Evolutionary conservation across 2,888 invertebrate genomes (phyloP), one percentile per base, ranked within the genome.

Genomic region (Selenia dentaria): DNA sequence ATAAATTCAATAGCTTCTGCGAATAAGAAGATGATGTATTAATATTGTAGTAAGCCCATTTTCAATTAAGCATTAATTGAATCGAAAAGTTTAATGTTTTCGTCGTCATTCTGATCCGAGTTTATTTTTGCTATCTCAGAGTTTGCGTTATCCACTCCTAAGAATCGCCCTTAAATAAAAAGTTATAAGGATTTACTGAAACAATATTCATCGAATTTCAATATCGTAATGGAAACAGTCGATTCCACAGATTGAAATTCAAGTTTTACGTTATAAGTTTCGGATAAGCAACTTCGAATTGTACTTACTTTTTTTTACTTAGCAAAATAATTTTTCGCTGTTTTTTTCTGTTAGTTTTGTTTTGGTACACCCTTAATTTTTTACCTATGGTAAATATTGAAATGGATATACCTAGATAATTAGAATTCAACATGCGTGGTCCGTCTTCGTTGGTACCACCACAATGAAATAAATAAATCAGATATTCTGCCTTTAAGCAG

Each of bases 211-310:
- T 22, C 16, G 18, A 41, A 28, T 36, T 47, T 34, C 41, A 48
- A 48, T 48, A 48, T 41, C 37, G 1, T 42, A 48, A 48, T 48
- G 41, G 37, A 37, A 24, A 10, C 0, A 37, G 32, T 38, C 41
- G 25, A 40, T 48, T 13, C 10, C 12, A 26, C 18, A 24, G 16
- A 48, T 25, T 34, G 28, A 34, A 41, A 34, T 14, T 11, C 14
- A 36, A 33, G 29, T 37, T 48, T 37, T 37, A 6, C 41, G 36
- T 8, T 32, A 4, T 33, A 11, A 35, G 26, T 40, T 41, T 36
- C 31, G 22, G 11, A 40, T 32, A 10, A 16, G 27, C 14, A 22
- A 25, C 14, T 44, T 38, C 14, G n/a, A 16, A 28, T 25, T 25
- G 22, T 6, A 8, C 22, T 22, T 22, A 18, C n/a, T n/a, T n/a